These are phyloP conservation scores for Ceriagrion tenellum DNA, from an alignment of 2,888 invertebrate species.

Conservation along the genomic window DNA sequence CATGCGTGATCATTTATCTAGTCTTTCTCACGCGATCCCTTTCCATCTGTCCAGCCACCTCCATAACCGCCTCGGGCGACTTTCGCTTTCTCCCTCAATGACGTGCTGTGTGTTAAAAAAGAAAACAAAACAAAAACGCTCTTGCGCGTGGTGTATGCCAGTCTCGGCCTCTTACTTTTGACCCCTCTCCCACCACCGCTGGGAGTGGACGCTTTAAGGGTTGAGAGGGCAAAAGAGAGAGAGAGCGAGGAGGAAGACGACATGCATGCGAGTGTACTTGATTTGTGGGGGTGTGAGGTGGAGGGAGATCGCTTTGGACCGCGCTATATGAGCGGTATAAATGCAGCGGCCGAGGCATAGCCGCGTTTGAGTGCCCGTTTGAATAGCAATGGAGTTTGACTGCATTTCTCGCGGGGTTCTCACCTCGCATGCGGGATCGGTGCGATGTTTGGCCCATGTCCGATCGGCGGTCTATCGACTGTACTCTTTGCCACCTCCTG, in stretches of 20 bases:
- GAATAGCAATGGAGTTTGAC: not conserved
- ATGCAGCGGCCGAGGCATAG: not conserved
- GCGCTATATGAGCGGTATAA: not conserved
- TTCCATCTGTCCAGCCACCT: no score
- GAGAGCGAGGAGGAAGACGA: not conserved
- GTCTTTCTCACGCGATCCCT: not conserved
- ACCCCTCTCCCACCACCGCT: not conserved
- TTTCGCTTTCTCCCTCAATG: constrained; percentile 7
- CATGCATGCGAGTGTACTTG: not conserved
- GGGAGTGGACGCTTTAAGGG: not conserved
- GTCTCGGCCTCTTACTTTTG: constrained; percentile 19
- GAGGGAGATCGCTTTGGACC: not conserved
- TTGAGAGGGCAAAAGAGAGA: not conserved
- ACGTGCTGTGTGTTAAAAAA: not conserved
- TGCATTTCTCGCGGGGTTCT: not conserved
- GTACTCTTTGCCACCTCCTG: not conserved
- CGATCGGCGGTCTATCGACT: not conserved
- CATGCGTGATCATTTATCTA: not conserved
- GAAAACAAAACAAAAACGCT: not conserved
- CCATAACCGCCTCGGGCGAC: not conserved
- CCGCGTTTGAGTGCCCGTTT: not conserved
- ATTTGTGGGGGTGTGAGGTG: not conserved
- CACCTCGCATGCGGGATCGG: not conserved
- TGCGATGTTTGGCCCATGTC: not conserved
- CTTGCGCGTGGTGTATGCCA: constrained; percentile 8